These are phyloP conservation scores for Sceloporus undulatus DNA, from an alignment of 2,113 vertebrate species.

Conservation along the genomic window DNA sequence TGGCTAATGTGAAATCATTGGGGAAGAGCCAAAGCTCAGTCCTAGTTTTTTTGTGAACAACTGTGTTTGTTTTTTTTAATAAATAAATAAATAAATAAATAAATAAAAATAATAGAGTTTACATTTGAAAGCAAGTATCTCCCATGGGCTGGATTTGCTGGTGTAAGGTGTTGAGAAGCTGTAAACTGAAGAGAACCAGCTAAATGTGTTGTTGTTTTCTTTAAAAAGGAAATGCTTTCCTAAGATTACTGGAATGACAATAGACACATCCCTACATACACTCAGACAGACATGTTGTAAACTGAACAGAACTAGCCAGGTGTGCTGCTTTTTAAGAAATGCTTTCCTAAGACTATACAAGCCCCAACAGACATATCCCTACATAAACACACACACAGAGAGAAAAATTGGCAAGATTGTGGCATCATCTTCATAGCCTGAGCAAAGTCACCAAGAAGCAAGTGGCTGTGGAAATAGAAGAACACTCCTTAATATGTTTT, in stretches of 20 bases:
- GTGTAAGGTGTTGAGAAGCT: slow-evolving; percentile 24
- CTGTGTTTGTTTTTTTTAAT: neutral
- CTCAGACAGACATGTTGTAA: neutral
- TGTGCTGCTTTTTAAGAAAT: too few species aligned
- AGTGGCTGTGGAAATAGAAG: neutral
- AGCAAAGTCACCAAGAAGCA: slow-evolving; percentile 15
- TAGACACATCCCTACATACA: neutral
- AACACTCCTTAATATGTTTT: neutral
- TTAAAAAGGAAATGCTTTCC: neutral
- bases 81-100: neutral
- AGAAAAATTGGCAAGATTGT: slow-evolving; percentile 17
- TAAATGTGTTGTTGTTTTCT: slow-evolving; percentile 15
- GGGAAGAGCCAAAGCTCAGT: slow-evolving; percentile 18
- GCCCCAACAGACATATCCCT: neutral
- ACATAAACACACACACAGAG: neutral
- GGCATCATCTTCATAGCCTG: slow-evolving; percentile 30
- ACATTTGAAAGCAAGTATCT: slow-evolving; percentile 35
- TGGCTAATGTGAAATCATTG: slow-evolving; percentile 22
- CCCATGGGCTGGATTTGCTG: slow-evolving; percentile 35
- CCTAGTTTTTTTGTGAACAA: neutral
- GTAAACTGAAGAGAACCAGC: slow-evolving; percentile 13
- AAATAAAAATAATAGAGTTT: slow-evolving; percentile 16
- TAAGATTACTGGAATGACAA: neutral
- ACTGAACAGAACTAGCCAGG: too few species aligned
- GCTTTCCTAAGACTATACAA: neutral